Evolutionary conservation across 2,113 vertebrate species (phyloP).

Genomic region (Elephas maximus): DNA sequence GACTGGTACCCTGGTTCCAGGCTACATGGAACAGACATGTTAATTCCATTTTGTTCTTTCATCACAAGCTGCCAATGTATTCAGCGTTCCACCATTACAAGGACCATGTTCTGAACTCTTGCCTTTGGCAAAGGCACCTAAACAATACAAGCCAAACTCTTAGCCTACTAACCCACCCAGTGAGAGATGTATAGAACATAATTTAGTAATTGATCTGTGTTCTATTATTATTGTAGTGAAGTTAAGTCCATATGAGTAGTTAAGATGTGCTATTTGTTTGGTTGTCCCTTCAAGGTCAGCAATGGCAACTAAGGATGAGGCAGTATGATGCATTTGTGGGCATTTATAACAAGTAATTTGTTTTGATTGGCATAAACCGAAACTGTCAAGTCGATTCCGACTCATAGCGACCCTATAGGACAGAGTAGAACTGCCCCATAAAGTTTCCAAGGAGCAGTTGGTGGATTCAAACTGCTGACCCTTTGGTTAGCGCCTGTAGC

Average conservation of each 20-base stretch:
- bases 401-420: no score
- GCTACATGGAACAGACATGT: background rate
- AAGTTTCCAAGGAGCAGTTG: no score
- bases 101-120: background rate
- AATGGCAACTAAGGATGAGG: background rate
- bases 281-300: background rate
- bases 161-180: background rate
- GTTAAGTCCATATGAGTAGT: background rate
- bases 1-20: background rate
- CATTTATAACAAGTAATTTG: background rate
- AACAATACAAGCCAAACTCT: background rate
- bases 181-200: background rate
- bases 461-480: no score
- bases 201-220: background rate
- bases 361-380: background rate
- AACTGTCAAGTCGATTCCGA: no score
- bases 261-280: background rate
- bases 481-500: no score
- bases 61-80: background rate
- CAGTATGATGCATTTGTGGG: background rate
- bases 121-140: background rate
- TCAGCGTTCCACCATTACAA: background rate
- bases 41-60: slow-evolving; percentile 21
- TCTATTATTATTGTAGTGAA: background rate
- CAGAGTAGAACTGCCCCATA: no score